Evolutionary conservation across 2,797 vertebrate genomes (phyloP).

Genomic region (Pampus argenteus): DNA sequence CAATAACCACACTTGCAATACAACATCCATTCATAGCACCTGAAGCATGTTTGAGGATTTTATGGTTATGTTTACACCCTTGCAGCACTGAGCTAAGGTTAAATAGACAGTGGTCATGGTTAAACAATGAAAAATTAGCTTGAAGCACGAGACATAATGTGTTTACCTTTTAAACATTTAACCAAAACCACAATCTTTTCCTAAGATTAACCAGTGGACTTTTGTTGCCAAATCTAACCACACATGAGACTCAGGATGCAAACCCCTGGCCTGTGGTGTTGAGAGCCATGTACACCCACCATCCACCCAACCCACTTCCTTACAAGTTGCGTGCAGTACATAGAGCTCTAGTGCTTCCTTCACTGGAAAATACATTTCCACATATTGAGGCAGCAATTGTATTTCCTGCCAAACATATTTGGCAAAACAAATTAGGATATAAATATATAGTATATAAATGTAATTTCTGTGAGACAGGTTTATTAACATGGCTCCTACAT

Average conservation of each 20-base stretch:
- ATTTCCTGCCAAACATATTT: not conserved
- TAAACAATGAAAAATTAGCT: not conserved
- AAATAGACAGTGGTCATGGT: not conserved
- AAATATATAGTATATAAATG: not conserved
- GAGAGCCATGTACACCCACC: not conserved
- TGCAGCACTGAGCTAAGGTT: not conserved
- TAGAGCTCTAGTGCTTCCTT: not conserved
- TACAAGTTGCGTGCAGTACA: no score
- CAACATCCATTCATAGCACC: not conserved
- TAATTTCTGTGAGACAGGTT: not conserved
- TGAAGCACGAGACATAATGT: not conserved
- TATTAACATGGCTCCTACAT: not conserved
- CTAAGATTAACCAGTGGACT: not conserved
- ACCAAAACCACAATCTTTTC: not conserved
- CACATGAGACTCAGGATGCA: no score
- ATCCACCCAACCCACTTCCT: not conserved
- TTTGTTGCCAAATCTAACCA: not conserved
- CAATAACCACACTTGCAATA: not conserved
- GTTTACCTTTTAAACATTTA: not conserved
- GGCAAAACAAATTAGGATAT: not conserved
- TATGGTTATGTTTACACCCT: not conserved
- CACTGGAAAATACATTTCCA: not conserved
- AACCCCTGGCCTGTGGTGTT: no score
- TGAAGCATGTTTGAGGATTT: not conserved
- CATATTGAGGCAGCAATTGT: not conserved